Percentiles rank a stretch among this genome's conserved stretches.
These are phyloP conservation scores for Leiothrix lutea DNA, from an alignment of 2,113 vertebrate genomes.

Conservation along the genomic window DNA sequence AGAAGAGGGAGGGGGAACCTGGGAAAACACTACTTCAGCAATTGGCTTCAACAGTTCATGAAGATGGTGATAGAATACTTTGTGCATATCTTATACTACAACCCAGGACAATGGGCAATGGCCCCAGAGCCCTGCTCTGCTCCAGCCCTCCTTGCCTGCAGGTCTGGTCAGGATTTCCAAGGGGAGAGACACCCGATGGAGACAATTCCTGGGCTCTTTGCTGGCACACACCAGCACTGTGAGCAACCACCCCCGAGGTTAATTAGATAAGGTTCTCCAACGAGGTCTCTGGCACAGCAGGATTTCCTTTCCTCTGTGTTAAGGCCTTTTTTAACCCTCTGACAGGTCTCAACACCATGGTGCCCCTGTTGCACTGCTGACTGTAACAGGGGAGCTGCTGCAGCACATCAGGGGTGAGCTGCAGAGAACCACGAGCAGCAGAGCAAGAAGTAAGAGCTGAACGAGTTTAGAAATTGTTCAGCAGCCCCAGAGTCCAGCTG, in stretches of 20 bases:
- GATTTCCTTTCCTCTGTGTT: not conserved
- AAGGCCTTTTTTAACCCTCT: not conserved
- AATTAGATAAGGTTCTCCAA: not conserved
- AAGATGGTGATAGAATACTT: no score
- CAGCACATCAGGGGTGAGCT: not conserved
- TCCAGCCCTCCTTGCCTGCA: not conserved
- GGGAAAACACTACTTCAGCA: no score
- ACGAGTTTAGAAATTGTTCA: not conserved
- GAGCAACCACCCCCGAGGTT: not conserved
- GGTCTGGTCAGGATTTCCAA: not conserved
- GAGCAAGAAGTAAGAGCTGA: not conserved
- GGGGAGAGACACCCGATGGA: not conserved
- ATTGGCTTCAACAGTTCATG: no score
- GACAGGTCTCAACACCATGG: fast-evolving
- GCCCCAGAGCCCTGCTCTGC: not conserved
- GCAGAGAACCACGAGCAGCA: not conserved
- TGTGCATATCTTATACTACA: no score
- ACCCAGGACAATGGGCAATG: no score
- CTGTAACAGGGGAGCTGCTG: not conserved
- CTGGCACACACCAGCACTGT: not conserved
- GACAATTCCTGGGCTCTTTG: not conserved
- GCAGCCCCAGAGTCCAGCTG: not conserved
- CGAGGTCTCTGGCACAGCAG: not conserved
- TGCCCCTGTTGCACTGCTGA: not conserved
- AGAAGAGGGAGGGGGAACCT: no score